A percentile compares a stretch with the other conserved stretches of the same genome.
These are phyloP conservation scores for Plotosus lineatus DNA, from an alignment of 2,113 vertebrate genomes.

Conservation along the genomic window DNA sequence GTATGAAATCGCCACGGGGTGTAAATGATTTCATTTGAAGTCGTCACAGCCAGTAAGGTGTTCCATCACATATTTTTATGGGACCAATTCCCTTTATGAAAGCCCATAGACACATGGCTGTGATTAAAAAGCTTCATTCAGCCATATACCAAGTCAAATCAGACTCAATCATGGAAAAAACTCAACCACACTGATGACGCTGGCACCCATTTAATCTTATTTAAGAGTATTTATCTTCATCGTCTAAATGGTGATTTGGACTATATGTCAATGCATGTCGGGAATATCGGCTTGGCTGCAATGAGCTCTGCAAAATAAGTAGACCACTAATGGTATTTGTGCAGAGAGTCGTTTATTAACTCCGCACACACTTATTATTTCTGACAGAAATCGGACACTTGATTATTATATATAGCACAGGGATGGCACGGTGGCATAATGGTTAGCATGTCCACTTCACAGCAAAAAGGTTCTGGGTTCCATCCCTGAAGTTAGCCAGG, in stretches of 20 bases:
- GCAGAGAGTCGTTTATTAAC: background rate
- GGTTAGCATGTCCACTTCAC: too few relatives aligned
- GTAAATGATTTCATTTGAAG: background rate
- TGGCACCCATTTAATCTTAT: constrained; percentile 8
- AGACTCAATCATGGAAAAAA: constrained; percentile 20
- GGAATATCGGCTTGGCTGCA: background rate
- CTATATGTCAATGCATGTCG: background rate
- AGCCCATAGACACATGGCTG: constrained; percentile 69
- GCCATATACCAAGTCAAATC: constrained; percentile 34
- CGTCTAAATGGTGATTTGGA: background rate
- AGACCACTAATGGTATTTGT: constrained; percentile 13
- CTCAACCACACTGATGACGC: background rate
- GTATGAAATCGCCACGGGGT: background rate
- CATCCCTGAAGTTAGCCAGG: too few relatives aligned
- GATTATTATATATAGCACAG: too few relatives aligned
- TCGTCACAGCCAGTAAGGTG: too few relatives aligned
- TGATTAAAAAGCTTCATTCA: constrained; percentile 63
- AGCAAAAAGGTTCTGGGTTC: too few relatives aligned
- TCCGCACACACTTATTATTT: constrained; percentile 5
- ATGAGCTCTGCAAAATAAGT: constrained; percentile 6
- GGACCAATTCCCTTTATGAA: constrained; percentile 69
- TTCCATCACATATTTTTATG: constrained; percentile 67
- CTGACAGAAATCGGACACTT: background rate
- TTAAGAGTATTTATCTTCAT: background rate
- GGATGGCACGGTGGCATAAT: too few relatives aligned